These are phyloP conservation scores for Bungarus multicinctus DNA, from an alignment of 2,113 vertebrate species.

Conservation along the genomic window DNA sequence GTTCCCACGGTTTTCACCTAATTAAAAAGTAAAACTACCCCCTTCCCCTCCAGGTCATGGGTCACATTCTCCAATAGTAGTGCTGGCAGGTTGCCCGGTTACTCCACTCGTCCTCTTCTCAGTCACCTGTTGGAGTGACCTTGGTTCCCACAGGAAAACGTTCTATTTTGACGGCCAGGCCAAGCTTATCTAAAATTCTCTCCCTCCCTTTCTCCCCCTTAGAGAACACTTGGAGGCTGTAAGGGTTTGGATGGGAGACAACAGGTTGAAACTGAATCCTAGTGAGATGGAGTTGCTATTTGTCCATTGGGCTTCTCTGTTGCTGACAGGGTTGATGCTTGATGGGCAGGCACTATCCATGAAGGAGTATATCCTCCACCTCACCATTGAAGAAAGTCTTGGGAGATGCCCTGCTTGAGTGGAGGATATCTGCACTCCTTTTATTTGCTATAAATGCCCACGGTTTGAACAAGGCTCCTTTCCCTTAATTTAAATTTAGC, in stretches of 20 bases:
- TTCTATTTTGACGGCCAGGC: too few relatives aligned
- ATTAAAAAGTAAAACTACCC: too few relatives aligned
- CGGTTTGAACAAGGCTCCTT: not conserved
- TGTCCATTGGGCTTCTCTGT: not conserved
- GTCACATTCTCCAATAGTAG: too few relatives aligned
- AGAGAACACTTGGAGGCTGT: not conserved
- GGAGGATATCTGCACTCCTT: not conserved
- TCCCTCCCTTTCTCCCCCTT: too few relatives aligned
- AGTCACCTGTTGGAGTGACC: too few relatives aligned
- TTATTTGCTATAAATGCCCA: not conserved
- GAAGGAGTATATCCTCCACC: not conserved
- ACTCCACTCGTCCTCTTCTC: too few relatives aligned
- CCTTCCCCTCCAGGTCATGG: too few relatives aligned
- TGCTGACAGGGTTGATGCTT: not conserved
- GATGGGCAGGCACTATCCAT: not conserved
- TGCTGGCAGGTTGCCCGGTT: too few relatives aligned
- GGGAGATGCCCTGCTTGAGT: not conserved
- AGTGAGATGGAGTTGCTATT: not conserved
- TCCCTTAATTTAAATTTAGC: not conserved
- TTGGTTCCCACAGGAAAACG: too few relatives aligned
- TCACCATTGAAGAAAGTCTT: not conserved
- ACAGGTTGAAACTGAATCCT: not conserved
- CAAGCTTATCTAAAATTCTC: too few relatives aligned
- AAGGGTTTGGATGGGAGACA: not conserved
- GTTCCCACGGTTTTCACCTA: too few relatives aligned